These are phyloP conservation scores for Aleiodes sp. DNA, from an alignment of 1,140 invertebrate species.

Conservation along the genomic window DNA sequence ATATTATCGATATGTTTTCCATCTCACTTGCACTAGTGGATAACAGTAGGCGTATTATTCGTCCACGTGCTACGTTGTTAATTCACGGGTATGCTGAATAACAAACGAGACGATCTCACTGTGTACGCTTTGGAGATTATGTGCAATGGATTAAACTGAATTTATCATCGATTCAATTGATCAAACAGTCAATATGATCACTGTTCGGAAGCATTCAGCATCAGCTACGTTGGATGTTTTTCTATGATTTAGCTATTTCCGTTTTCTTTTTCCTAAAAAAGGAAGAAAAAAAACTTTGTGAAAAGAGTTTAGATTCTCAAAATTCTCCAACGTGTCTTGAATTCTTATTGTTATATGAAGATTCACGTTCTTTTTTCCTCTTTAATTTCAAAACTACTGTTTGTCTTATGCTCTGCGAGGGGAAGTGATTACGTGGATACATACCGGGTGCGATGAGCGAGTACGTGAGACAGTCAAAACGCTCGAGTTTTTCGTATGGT, in stretches of 20 bases:
- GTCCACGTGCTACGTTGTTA: slow-evolving; percentile 28
- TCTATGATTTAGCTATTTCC: background rate
- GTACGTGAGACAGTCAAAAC: slow-evolving; percentile 32
- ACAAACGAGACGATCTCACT: slow-evolving; percentile 18
- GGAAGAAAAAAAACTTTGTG: background rate
- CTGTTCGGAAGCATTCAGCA: background rate
- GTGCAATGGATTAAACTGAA: background rate
- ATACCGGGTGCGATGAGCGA: slow-evolving; percentile 6
- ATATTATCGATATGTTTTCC: background rate
- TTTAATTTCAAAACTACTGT: background rate
- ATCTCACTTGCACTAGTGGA: slow-evolving; percentile 15
- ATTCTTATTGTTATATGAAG: background rate
- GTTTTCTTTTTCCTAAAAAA: background rate
- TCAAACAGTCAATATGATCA: slow-evolving; percentile 14
- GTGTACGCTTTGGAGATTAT: background rate
- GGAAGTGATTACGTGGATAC: slow-evolving; percentile 18
- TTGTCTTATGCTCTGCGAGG: background rate
- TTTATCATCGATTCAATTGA: slow-evolving; percentile 19
- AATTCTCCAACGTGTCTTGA: background rate
- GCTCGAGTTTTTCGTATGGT: slow-evolving; percentile 24
- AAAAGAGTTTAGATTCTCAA: background rate
- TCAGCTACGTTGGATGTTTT: background rate
- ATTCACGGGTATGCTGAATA: slow-evolving; percentile 29
- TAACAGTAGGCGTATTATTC: slow-evolving; percentile 19
- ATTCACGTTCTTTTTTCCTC: background rate